These are phyloP conservation scores for Graphium colonna DNA, from an alignment of 2,888 invertebrate species.

Conservation along the genomic window DNA sequence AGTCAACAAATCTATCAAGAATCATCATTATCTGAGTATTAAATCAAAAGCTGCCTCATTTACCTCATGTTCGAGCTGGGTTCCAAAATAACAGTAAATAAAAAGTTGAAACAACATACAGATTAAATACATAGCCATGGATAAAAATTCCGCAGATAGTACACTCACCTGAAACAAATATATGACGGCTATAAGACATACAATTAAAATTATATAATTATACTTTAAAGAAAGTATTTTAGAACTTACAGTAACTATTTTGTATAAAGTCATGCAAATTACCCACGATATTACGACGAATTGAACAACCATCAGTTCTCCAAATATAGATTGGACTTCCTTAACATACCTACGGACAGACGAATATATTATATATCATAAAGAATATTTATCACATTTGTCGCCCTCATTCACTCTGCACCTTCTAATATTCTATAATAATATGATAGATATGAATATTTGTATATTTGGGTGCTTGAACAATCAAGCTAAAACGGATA, in stretches of 20 bases:
- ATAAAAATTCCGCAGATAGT: constrained; percentile 53
- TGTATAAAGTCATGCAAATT: constrained; percentile 67
- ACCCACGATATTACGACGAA: constrained; percentile 61
- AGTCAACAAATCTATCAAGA: too few species aligned
- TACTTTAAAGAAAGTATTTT: not conserved
- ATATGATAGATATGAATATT: too few species aligned
- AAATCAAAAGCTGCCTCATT: too few species aligned
- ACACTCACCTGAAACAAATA: constrained; percentile 48
- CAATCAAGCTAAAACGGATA: too few species aligned
- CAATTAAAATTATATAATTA: too few species aligned
- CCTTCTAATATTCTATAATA: too few species aligned
- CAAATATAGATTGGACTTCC: constrained; percentile 59
- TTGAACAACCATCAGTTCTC: constrained; percentile 56
- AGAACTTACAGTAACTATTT: constrained; percentile 53
- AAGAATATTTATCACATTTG: too few species aligned
- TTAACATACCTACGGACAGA: constrained; percentile 46
- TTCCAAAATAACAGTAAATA: constrained; percentile 65
- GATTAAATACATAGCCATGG: constrained; percentile 52
- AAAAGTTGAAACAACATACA: constrained; percentile 63
- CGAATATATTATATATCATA: not conserved
- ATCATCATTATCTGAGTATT: too few species aligned
- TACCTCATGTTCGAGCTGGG: constrained; percentile 58
- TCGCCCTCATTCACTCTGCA: too few species aligned
- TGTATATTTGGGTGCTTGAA: too few species aligned
- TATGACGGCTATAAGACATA: not conserved